Evolutionary conservation across 2,888 invertebrate species (phyloP), one percentile per base, ranked within the genome.

Genomic region (Dascillus cervinus): DNA sequence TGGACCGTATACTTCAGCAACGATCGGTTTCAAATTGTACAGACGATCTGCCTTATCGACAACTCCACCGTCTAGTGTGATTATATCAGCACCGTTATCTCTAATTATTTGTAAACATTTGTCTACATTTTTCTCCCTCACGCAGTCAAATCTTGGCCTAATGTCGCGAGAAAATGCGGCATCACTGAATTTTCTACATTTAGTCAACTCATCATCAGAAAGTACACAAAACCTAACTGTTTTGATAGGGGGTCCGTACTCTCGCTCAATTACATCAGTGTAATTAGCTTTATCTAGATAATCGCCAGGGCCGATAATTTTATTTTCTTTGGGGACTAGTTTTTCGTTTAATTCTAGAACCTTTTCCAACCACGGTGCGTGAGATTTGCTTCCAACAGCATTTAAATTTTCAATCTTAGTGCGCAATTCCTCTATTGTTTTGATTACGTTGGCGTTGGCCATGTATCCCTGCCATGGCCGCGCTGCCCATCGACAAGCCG

Each of bases 401-500:
- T 71, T 67, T 11, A 75, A 47, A 46, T 73, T 72, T 56, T 68
- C 71, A 4, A 75, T 65, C 60, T 74, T 75, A 35, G 67, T 67
- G 17, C 71, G 66, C 26, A 75, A 49, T 3, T 73, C 72, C 4
- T 69, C 60, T 5, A 73, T 53, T 9, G 68, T 65, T 13, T 72
- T 71, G 2, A 71, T 58, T 0, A 75, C 67, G 34, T 75, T 77
- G 6, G 73, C 73, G 52, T 83, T 83, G 3, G 77, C 77, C 55
- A 84, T 66, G 47, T 82, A 72, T 6, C 83, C 83, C 53, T 79
- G 84, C 84, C 88, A 88, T n/a, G 88, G 88, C 35, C 87, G 71
- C 1, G 83, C 82, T 0, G 87, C 87, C 88, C 88, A 89, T 1
- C 79, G 75, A 53, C 88, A 89, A 1, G 77, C 71, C 8, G 64